These are phyloP conservation scores for Rhynchonycteris naso DNA, from an alignment of 2,797 vertebrate species.

Conservation along the genomic window DNA sequence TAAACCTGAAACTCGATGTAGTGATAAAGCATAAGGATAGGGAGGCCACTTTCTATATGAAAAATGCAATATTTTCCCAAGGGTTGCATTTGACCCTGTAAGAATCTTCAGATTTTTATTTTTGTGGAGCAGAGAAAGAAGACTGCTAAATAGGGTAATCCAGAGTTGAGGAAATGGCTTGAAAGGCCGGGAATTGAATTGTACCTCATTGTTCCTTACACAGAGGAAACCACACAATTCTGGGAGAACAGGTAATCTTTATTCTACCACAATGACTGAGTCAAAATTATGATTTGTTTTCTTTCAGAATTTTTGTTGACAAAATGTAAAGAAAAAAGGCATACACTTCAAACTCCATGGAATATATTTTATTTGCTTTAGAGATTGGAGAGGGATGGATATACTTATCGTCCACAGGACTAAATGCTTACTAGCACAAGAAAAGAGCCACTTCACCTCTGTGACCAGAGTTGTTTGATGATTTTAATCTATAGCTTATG, in stretches of 20 bases:
- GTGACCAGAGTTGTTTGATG: slow-evolving; percentile 61
- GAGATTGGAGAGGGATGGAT: background rate
- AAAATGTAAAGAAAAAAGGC: background rate
- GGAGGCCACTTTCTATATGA: background rate
- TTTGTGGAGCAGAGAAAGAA: background rate
- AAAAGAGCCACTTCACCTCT: slow-evolving; percentile 52
- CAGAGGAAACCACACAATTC: slow-evolving; percentile 14
- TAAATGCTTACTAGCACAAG: slow-evolving; percentile 56
- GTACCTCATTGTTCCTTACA: background rate
- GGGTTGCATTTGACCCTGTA: background rate
- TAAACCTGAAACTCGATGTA: background rate
- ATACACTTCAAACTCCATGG: background rate
- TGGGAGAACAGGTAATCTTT: slow-evolving; percentile 30
- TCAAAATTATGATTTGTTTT: slow-evolving; percentile 48
- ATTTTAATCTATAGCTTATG: slow-evolving; percentile 70
- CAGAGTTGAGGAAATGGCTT: background rate
- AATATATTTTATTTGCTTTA: slow-evolving; percentile 34
- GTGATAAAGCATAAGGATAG: background rate
- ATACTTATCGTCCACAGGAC: background rate
- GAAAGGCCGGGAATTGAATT: slow-evolving; percentile 7
- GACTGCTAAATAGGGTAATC: background rate
- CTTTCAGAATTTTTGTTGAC: background rate
- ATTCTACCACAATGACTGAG: background rate
- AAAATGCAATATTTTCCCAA: background rate
- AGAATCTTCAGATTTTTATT: background rate